Evolutionary conservation across 2,888 invertebrate species (phyloP), one percentile per base, ranked within the genome.

Genomic region (Tupiocoris notatus): DNA sequence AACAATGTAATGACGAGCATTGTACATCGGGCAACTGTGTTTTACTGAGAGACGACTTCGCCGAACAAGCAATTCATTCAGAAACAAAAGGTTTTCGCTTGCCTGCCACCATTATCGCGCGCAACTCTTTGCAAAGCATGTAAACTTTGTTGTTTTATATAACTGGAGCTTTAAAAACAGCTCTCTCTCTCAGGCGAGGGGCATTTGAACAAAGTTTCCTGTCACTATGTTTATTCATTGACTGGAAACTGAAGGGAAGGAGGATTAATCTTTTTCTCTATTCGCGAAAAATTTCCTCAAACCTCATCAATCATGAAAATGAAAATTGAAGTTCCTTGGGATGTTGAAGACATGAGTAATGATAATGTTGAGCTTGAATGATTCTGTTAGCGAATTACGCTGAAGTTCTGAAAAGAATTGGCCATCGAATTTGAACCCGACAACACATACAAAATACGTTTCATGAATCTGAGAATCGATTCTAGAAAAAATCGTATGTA

Each of bases 11-110:
- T 39, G 39, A 39, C 39, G 12, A 39, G 39, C 39, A 7, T 39
- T 39, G 39, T 39, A 39, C 12, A 7, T 39, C 12, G 39, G 39
- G 6, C 12, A 39, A 12, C 39, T 3, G 39, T 39, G 12, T 39
- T 39, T 7, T 39, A 7, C 12, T 39, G 39, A 39, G 39, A 39
- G 39, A 64, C 16, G 64, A 64, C 64, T 64, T 64, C 25, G n/a
- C 23, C n/a, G 64, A 64, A 23, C 64, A 24, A 24, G 64, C 64
- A 64, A 64, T 63, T 63, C 63, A 64, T 23, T 64, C 23, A 16
- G 64, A 23, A 64, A 39, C 39, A 39, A 39, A 39, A 39, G 39
- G 39, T 39, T 39, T 39, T 39, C 39, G 39, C 39, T 39, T 39
- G 6, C 39, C 39, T 39, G 39, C 39, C 39, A 39, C 39, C 39